Base-by-base conservation (phyloP, 2,113 vertebrate genomes). In the Spheniscus mendiculus region DNA sequence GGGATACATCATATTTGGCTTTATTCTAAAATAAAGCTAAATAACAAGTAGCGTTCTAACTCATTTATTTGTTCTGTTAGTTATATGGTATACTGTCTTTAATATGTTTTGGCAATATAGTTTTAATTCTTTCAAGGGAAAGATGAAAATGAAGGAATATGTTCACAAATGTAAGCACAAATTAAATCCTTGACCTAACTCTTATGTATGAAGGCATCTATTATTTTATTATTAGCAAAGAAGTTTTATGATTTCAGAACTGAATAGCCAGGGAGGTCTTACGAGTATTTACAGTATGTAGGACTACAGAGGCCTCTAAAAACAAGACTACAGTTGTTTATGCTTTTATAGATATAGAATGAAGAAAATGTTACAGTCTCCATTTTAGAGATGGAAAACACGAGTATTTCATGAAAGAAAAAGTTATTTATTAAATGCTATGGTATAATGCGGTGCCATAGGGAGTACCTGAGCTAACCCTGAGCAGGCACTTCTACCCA, bases 401-500 rank as follows among this genome's bases (percentile, higher is more conserved):
- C 4, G 10, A 82, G 4, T 32, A 25, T 59, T 42, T 67, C 6
- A 34, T 86, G 20, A 7, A 14, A 66, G 42, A 21, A 62, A 56
- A 34, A 5, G 4, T 22, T 61, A 25, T 25, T 84, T n/a, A n/a
- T 67, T 3, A 45, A 71, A 66, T 66, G 62, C 56, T 6, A 0
- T 11, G 63, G 16, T 26, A 9, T 6, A 7, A 6, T 4, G 8
- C 38, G 20, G 49, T 40, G 70, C 40, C 1, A 0, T 3, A 6
- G 29, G 3, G 36, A 5, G 26, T 13, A 19, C 69, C 45, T 53
- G 67, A 63, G 44, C 49, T 44, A 5, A 7, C 42, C 45, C 38
- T 13, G 9, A 4, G 23, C 0, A 0, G 40, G 27, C 19, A 8
- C 40, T 50, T 61, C 21, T 0, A 22, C 22, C 52, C 32, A 6